A percentile compares a stretch with the other conserved stretches of the same genome.
These are phyloP conservation scores for Oscheius sp. DNA, from an alignment of 2,888 invertebrate species.

Conservation along the genomic window DNA sequence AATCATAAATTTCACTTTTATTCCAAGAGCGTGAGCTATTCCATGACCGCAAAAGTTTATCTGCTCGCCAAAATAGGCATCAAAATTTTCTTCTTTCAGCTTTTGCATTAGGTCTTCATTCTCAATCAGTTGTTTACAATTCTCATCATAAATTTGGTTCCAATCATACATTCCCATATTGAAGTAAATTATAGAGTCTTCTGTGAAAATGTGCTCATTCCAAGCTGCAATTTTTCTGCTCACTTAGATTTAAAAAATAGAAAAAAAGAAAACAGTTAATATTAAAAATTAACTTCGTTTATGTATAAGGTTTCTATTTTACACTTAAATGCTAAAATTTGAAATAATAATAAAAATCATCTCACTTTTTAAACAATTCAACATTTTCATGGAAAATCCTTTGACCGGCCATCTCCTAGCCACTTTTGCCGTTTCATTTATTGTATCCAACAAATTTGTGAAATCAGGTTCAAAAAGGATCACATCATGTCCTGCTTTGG, in stretches of 20 bases:
- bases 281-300: no score
- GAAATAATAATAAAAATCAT: no score
- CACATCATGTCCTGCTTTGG: slow-evolving; percentile 58
- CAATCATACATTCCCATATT: neutral
- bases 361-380: no score
- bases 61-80: slow-evolving; percentile 55
- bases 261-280: neutral
- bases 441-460: slow-evolving; percentile 35
- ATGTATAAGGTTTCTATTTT: no score
- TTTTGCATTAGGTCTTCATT: slow-evolving; percentile 38
- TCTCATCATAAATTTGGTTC: neutral
- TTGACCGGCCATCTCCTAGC: slow-evolving; percentile 40
- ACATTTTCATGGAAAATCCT: slow-evolving; percentile 24
- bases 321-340: no score
- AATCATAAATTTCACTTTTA: slow-evolving; percentile 51
- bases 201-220: slow-evolving; percentile 9
- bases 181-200: neutral
- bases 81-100: slow-evolving; percentile 50
- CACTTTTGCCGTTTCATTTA: slow-evolving; percentile 32
- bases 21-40: slow-evolving; percentile 42
- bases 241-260: neutral
- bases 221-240: neutral
- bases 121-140: slow-evolving; percentile 3
- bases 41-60: slow-evolving; percentile 51
- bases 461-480: slow-evolving; percentile 48